Evolutionary conservation across 2,113 vertebrate species (phyloP).

Genomic region (Arenaria interpres): DNA sequence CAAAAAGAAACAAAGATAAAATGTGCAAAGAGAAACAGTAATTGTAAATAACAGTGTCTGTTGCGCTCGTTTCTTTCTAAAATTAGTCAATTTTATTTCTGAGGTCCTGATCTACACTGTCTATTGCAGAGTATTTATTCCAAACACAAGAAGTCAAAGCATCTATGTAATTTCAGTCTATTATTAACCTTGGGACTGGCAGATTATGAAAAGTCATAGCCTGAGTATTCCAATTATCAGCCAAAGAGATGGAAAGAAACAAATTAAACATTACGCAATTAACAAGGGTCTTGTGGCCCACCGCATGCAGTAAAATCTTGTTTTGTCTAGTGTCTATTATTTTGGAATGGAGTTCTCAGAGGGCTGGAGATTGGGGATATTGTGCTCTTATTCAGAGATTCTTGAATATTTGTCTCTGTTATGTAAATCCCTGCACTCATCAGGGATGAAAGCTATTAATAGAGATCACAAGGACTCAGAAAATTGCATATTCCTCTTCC

Average conservation of each 20-base stretch:
- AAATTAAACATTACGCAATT: slow-evolving; percentile 6
- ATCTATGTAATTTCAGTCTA: slow-evolving; percentile 8
- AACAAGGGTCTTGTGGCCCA: neutral
- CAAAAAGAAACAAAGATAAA: slow-evolving; percentile 33
- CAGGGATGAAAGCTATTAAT: slow-evolving; percentile 7
- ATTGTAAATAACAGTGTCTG: slow-evolving; percentile 48
- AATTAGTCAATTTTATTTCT: slow-evolving; percentile 50
- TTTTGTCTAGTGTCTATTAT: neutral
- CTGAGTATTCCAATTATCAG: slow-evolving; percentile 49
- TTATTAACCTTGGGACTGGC: slow-evolving; percentile 38
- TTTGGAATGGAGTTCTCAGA: neutral
- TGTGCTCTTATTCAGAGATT: neutral
- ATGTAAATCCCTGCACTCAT: slow-evolving; percentile 35
- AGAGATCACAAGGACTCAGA: slow-evolving; percentile 21
- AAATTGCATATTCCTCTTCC: slow-evolving; percentile 21
- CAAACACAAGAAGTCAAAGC: slow-evolving; percentile 9
- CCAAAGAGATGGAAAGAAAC: slow-evolving; percentile 23
- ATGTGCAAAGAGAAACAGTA: neutral
- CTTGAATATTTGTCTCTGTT: slow-evolving; percentile 11
- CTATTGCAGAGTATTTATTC: slow-evolving; percentile 22
- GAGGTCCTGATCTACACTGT: slow-evolving; percentile 48
- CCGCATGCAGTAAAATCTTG: neutral
- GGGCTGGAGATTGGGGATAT: neutral
- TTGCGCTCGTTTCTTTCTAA: neutral
- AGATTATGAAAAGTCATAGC: slow-evolving; percentile 54